Base-by-base conservation (phyloP, 2,888 invertebrate species). In the Carabus problematicus region DNA sequence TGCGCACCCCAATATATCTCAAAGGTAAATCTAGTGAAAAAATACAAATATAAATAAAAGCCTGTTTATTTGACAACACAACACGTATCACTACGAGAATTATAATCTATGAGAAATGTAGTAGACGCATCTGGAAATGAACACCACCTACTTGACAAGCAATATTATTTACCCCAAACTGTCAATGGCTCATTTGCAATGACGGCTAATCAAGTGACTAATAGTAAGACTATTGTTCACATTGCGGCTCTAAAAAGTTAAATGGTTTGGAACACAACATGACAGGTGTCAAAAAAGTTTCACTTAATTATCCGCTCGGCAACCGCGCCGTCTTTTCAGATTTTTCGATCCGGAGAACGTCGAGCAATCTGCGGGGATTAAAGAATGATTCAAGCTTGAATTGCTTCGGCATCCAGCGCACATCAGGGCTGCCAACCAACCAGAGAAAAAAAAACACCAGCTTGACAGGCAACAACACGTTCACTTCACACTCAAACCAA, bases 11-110 rank as follows among this genome's bases (percentile, higher is more conserved):
- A n/a, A n/a, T n/a, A 67, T 67, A 67, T 67, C 54, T 59, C 60
- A 18, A 42, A 42, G 67, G 59, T 67, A 67, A 67, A 67, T 67
- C 67, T 67, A 67, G 49, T 60, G 67, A 67, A 67, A 60, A 60
- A 67, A 67, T 67, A 52, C 49, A 67, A 67, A 14, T 43, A 60
- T 67, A 52, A 29, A 29, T 29, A 29, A 29, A 29, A 29, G n/a
- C 29, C 6, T 29, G 29, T 29, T 29, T 29, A 29, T 29, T 29
- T 29, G 29, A 29, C 6, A 2, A n/a, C 3, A 29, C 29, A 6
- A 29, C 29, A 29, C 6, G 6, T 29, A 3, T 29, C 29, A 3
- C 29, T 29, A 6, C 29, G 29, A 29, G 29, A 29, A 29, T 29
- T 6, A 29, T 29, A 29, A 29, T 29, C 2, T 29, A 29, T 29